A percentile compares a stretch with the other conserved stretches of the same genome.
phyloP scores from a whole-genome alignment of 2,113 vertebrate genomes.

The Apodemus sylvaticus region DNA sequence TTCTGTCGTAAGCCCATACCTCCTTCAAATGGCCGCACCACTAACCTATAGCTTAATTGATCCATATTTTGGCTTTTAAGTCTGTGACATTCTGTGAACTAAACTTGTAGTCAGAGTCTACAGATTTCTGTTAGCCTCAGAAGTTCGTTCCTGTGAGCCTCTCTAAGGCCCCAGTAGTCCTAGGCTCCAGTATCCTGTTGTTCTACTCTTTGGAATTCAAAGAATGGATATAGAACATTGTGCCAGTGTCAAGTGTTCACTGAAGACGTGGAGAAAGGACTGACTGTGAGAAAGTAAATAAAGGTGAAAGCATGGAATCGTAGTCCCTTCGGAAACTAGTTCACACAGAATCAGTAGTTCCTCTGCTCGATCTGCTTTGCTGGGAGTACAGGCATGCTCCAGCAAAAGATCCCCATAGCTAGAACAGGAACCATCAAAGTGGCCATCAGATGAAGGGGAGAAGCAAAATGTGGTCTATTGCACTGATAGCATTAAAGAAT shows the following conservation, averaged over 20 bases:
- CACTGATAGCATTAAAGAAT: background rate
- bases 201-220: accelerated
- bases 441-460: background rate
- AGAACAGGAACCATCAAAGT: background rate
- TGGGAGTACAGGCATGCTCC: background rate
- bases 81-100: background rate
- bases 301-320: background rate
- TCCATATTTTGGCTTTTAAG: background rate
- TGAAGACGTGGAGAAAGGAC: background rate
- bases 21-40: background rate
- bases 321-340: background rate
- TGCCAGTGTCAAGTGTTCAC: background rate
- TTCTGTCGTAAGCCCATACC: background rate
- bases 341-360: background rate
- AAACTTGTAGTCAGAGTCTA: background rate
- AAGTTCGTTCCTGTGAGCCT: background rate
- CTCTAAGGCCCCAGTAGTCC: background rate
- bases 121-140: background rate
- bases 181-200: accelerated
- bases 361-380: background rate
- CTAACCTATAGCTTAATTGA: background rate
- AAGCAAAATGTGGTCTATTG: background rate
- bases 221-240: background rate
- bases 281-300: background rate
- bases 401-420: background rate